Conservation (phyloP, 2,888 invertebrate species). For the Neelides folsomi region DNA sequence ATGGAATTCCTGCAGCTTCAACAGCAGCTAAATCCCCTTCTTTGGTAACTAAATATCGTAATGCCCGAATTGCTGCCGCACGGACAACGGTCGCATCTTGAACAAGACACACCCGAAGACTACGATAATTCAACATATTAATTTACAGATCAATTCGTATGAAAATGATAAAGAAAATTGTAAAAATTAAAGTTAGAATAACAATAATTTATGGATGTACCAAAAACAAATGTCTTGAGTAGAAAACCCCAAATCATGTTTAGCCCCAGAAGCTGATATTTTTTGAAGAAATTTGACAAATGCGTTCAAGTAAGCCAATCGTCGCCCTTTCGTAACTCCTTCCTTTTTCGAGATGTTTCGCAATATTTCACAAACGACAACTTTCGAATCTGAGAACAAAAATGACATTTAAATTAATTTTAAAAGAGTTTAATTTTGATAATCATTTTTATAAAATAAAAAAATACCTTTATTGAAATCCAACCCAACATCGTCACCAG, state of each 20-base stretch:
- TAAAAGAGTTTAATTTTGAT: conserved; percentile 3
- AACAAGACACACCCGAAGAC: conserved; percentile 69
- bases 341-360: conserved; percentile 48
- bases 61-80: conserved; percentile 71
- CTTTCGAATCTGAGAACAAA: conserved; percentile 40
- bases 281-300: conserved; percentile 58
- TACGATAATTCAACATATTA: conserved; percentile 38
- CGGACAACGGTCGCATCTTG: conserved; percentile 80
- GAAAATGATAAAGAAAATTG: background rate
- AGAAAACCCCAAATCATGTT: conserved; percentile 36
- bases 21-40: conserved; percentile 65
- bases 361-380: conserved; percentile 48
- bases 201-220: conserved; percentile 41
- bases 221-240: conserved; percentile 69
- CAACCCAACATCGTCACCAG: conserved; percentile 17
- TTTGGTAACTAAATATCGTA: conserved; percentile 67
- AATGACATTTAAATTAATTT: conserved; percentile 18
- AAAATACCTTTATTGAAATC: conserved; percentile 25
- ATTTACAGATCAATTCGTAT: background rate
- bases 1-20: conserved; percentile 68
- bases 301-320: conserved; percentile 74
- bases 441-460: background rate
- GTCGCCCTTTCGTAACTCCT: conserved; percentile 58
- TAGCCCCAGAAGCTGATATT: conserved; percentile 8
- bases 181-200: background rate